Evolutionary conservation across 2,113 vertebrate species (phyloP).

Genomic region (Tringa solitaria): DNA sequence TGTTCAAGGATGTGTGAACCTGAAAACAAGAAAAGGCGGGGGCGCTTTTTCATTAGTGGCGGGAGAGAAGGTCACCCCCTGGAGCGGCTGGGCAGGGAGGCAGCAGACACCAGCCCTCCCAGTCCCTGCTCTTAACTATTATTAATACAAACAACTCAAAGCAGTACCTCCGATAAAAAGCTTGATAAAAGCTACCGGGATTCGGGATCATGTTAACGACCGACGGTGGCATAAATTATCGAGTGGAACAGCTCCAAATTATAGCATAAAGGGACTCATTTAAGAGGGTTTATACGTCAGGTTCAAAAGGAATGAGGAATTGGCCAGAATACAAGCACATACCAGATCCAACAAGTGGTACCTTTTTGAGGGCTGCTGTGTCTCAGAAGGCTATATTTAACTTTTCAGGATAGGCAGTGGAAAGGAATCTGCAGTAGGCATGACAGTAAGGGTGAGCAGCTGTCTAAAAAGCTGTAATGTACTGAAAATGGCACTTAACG

Average conservation of each 20-base stretch:
- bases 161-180: constrained; percentile 17
- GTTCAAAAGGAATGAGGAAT: not conserved
- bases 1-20: constrained; percentile 64
- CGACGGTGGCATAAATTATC: constrained; percentile 16
- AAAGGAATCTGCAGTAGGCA: not conserved
- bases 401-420: not conserved
- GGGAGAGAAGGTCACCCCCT: constrained; percentile 30
- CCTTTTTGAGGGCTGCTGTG: not conserved
- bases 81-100: not conserved
- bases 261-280: not conserved
- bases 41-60: not conserved
- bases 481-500: not conserved
- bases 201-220: constrained; percentile 7
- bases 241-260: not conserved
- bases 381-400: not conserved
- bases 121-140: not conserved
- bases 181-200: constrained; percentile 32
- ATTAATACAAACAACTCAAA: constrained; percentile 38
- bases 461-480: not conserved
- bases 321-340: not conserved
- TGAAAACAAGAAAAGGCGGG: constrained; percentile 50
- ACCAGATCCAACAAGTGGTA: not conserved
- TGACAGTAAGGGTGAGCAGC: not conserved
- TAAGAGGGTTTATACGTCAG: not conserved
- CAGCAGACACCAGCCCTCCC: not conserved